Evolutionary conservation across 2,888 invertebrate species (phyloP).

Genomic region (Rhimphoctona megacephalus): DNA sequence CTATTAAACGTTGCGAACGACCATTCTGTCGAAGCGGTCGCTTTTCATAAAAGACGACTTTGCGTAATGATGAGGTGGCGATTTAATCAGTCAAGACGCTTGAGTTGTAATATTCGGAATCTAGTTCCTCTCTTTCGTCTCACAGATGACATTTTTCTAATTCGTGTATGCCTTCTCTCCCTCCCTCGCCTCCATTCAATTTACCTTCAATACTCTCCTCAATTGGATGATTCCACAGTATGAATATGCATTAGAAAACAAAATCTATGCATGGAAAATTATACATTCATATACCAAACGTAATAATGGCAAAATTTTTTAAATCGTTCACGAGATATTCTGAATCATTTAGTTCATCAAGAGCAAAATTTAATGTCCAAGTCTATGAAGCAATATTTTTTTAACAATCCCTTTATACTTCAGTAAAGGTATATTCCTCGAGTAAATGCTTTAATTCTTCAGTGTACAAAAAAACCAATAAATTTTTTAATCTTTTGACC

Average conservation of each 20-base stretch:
- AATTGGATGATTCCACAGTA: background rate
- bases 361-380: no score
- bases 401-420: background rate
- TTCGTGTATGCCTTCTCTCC: background rate
- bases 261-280: background rate
- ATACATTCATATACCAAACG: no score
- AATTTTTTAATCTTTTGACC: background rate
- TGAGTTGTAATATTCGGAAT: background rate
- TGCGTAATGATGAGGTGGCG: background rate
- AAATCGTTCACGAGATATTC: background rate
- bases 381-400: background rate
- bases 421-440: background rate
- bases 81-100: constrained; percentile 6
- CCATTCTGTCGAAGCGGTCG: background rate
- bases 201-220: background rate
- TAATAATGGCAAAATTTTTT: no score
- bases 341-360: no score
- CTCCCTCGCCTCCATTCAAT: background rate
- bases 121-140: background rate
- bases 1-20: background rate
- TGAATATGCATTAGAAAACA: background rate
- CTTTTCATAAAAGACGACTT: background rate
- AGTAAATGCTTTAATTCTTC: background rate
- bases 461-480: background rate
- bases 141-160: background rate